Conservation (phyloP, 1,140 invertebrate genomes). For the Drosophila bocqueti region DNA sequence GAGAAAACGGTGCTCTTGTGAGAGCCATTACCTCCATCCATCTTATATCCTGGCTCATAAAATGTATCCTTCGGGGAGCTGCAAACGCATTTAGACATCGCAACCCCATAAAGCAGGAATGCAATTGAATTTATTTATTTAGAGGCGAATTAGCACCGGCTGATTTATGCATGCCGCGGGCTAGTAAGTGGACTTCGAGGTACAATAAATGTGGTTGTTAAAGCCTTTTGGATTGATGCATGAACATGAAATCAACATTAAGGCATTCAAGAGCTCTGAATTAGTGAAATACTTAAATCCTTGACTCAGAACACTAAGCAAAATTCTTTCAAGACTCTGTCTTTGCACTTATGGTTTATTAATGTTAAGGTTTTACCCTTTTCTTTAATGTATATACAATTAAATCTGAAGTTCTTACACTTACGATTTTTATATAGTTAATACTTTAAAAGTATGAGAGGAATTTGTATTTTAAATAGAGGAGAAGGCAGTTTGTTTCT, state of each 20-base stretch:
- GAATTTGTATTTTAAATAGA: neutral
- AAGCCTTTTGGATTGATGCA: neutral
- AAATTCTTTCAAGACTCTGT: neutral
- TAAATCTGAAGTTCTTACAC: neutral
- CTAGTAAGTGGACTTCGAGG: constrained; percentile 57
- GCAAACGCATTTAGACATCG: constrained; percentile 42
- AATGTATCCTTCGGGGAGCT: constrained; percentile 45
- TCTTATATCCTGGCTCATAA: constrained; percentile 21
- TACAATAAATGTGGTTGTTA: constrained; percentile 46
- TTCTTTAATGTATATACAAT: too few relatives aligned
- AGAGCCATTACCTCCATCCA: neutral
- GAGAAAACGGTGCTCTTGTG: neutral
- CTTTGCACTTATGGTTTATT: neutral
- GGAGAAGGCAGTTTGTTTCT: neutral
- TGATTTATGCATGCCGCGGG: constrained; percentile 48
- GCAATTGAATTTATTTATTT: constrained; percentile 44
- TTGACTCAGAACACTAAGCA: neutral
- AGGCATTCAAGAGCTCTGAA: neutral
- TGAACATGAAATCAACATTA: too few relatives aligned
- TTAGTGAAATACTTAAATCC: neutral
- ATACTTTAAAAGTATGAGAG: neutral
- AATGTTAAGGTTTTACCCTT: neutral
- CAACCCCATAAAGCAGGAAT: constrained; percentile 11
- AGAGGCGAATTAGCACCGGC: constrained; percentile 21
- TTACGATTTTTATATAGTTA: neutral